Evolutionary conservation across 2,888 invertebrate genomes (phyloP), one percentile per base, ranked within the genome.

Genomic region (Trichogramma dendrolimi): DNA sequence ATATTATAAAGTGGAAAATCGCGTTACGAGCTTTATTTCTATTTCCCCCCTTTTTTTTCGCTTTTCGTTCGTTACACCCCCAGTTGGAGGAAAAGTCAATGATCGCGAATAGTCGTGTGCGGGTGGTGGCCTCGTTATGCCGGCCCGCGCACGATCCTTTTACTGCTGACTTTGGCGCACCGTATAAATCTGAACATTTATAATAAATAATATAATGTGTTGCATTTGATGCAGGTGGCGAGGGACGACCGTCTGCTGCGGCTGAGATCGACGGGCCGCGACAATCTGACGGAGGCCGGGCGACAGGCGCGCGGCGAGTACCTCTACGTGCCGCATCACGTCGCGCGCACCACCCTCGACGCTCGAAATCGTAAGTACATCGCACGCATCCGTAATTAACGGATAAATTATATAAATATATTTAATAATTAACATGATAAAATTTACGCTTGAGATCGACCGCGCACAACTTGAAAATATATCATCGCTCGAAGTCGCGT

Each of bases 231-330:
- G 39, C 74, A 84, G 84, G 81, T 84, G 58, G 75, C 83, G 6
- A 80, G 81, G 50, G 85, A 85, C 67, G 80, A 82, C 60, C 83
- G 83, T 65, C 73, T 85, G 51, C 64, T 72, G 60, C 73, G 82
- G 41, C 79, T 85, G 62, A 78, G 83, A 1, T 79, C 80, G 39
- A 75, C 79, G 50, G 83, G 82, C 10, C 82, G 82, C 11, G 82
- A 84, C 57, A 85, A 86, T 73, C 75, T 84, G 67, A 84, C 84
- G 56, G 82, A 79, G 69, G 85, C 84, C 7, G 82, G 86, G 67
- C 82, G 84, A 7, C 80, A 80, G 48, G 85, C 86, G 4, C 81
- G 84, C 43, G 82, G 82, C 61, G 83, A 84, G 70, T 87, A 87
- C 69, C 80, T 81, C 61, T 81, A 82, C 54, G 79, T 89, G 60